A percentile compares a stretch with the other conserved stretches of the same genome.
Evolutionary conservation across 2,113 vertebrate species (phyloP).

Genomic region (Oreochromis tanganicae): DNA sequence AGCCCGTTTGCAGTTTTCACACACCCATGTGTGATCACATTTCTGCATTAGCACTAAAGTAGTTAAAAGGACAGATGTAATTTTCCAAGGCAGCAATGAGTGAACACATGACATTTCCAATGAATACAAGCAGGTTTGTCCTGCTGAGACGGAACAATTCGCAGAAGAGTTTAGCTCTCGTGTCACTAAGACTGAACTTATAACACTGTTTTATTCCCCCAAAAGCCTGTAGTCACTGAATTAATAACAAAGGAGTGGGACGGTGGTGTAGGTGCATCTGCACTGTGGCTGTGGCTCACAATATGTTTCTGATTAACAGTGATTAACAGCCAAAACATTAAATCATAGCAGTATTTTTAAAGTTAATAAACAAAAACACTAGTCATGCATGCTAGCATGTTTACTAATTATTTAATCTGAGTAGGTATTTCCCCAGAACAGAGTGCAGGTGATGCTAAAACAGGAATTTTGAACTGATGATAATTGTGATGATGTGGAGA

Average conservation of each 20-base stretch:
- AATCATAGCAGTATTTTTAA: background rate
- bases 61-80: background rate
- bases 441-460: background rate
- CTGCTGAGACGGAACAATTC: background rate
- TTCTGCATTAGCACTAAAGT: background rate
- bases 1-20: background rate
- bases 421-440: background rate
- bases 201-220: background rate
- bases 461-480: accelerated
- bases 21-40: background rate
- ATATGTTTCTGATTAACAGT: background rate
- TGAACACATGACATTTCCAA: background rate
- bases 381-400: background rate
- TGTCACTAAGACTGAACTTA: background rate
- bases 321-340: background rate
- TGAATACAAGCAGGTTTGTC: background rate
- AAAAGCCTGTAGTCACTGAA: background rate
- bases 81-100: background rate
- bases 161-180: background rate
- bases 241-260: background rate
- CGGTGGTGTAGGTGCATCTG: accelerated
- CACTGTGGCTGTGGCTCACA: background rate
- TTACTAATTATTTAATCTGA: background rate
- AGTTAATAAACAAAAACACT: background rate
- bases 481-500: accelerated